Evolutionary conservation across 2,113 vertebrate genomes (phyloP).

Genomic region (Phylloscopus trochilus): DNA sequence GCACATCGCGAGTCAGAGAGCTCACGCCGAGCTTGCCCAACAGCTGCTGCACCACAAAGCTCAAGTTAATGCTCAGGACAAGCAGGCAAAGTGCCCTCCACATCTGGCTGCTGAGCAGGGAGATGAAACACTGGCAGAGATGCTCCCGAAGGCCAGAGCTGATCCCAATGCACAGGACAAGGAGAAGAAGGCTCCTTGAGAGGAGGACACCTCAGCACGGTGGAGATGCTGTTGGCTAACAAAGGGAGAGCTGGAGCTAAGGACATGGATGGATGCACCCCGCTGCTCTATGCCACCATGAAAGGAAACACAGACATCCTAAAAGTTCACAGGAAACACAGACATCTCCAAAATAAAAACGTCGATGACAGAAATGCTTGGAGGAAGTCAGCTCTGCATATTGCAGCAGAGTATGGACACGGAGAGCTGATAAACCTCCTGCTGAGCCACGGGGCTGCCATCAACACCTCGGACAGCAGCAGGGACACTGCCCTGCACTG

Average conservation of each 20-base stretch:
- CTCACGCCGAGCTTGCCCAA: constrained; percentile 52
- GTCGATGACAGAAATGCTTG: constrained; percentile 73
- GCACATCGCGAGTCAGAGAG: constrained; percentile 68
- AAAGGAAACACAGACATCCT: constrained; percentile 53
- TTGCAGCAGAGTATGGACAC: constrained; percentile 69
- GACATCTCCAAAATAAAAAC: constrained; percentile 62
- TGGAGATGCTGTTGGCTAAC: constrained; percentile 60
- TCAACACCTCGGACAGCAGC: constrained; percentile 73
- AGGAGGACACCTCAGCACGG: constrained; percentile 42
- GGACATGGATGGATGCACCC: constrained; percentile 79
- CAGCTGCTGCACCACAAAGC: constrained; percentile 71
- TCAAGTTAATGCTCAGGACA: constrained; percentile 65
- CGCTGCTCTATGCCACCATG: constrained; percentile 70
- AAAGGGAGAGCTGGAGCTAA: constrained; percentile 68
- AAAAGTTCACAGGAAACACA: constrained; percentile 56
- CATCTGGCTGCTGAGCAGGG: constrained; percentile 71
- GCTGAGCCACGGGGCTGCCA: constrained; percentile 63
- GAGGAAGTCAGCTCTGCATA: constrained; percentile 77
- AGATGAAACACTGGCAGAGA: constrained; percentile 48
- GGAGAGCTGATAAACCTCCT: constrained; percentile 56
- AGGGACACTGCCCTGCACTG: constrained; percentile 79
- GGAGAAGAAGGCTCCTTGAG: constrained; percentile 75
- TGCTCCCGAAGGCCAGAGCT: constrained; percentile 69
- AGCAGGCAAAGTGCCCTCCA: constrained; percentile 69
- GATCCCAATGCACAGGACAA: constrained; percentile 69